Evolutionary conservation across 2,113 vertebrate species (phyloP).

Genomic region (Fregetta grallaria): DNA sequence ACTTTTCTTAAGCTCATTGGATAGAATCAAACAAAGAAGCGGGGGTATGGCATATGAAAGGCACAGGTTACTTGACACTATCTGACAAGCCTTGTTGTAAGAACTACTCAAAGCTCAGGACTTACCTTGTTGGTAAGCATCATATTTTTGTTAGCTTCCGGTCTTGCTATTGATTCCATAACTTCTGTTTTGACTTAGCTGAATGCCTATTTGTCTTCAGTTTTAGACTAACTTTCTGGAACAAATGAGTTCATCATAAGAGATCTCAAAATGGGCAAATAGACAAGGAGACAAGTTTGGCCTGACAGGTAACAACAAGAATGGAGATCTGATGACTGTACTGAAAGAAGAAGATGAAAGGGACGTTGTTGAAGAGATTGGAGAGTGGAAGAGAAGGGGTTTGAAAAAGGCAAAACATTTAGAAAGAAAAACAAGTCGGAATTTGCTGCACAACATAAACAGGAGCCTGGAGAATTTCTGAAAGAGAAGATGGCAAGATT

Average conservation of each 20-base stretch:
- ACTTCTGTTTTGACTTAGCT: not conserved
- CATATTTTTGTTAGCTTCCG: not conserved
- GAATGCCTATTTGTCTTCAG: not conserved
- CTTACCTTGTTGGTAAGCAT: not conserved
- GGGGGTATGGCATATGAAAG: not conserved
- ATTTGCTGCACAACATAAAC: not conserved
- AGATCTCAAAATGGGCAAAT: not conserved
- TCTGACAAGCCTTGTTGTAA: not conserved
- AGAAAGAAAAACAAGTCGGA: not conserved
- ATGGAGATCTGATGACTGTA: not conserved
- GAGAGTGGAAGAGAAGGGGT: not conserved
- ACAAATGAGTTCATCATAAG: not conserved
- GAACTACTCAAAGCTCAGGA: not conserved
- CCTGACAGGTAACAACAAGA: not conserved
- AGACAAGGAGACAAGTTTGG: not conserved
- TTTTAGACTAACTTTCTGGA: not conserved
- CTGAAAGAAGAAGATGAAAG: not conserved
- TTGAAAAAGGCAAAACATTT: not conserved
- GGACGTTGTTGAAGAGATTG: not conserved
- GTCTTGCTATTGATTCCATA: not conserved
- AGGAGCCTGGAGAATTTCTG: not conserved
- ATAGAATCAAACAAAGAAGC: not conserved
- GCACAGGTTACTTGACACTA: not conserved
- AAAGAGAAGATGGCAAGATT: not conserved
- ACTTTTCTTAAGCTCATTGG: accelerated